Conservation (phyloP, 1,140 invertebrate genomes). For the Dreissena polymorpha region DNA sequence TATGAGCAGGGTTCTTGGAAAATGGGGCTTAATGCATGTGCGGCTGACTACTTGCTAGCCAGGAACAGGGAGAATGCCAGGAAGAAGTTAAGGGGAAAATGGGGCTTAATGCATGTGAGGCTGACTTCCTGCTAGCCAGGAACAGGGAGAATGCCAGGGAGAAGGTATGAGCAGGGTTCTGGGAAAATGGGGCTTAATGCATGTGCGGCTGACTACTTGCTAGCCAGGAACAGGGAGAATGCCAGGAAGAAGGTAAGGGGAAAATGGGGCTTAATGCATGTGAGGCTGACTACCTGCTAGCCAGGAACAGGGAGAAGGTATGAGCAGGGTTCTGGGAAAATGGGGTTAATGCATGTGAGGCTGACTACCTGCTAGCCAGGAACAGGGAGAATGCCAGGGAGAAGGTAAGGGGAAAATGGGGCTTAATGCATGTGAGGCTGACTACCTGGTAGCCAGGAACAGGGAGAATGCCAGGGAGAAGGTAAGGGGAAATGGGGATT, state of each 20-base stretch:
- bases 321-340: slow-evolving; percentile 62
- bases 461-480: slow-evolving; percentile 64
- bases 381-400: slow-evolving; percentile 64
- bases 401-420: slow-evolving; percentile 57
- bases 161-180: too few relatives aligned
- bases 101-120: slow-evolving; percentile 45
- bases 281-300: slow-evolving; percentile 61
- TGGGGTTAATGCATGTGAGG: slow-evolving; percentile 45
- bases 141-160: slow-evolving; percentile 64
- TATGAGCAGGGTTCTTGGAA: too few relatives aligned
- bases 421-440: slow-evolving; percentile 50
- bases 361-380: slow-evolving; percentile 55
- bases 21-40: slow-evolving; percentile 20
- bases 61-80: slow-evolving; percentile 61
- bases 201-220: slow-evolving; percentile 57
- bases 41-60: slow-evolving; percentile 58
- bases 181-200: not conserved
- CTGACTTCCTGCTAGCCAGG: slow-evolving; percentile 55
- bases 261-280: not conserved
- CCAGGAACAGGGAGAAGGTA: slow-evolving; percentile 58
- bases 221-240: slow-evolving; percentile 58
- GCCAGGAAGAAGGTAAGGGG: slow-evolving; percentile 66
- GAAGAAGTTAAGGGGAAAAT: slow-evolving; percentile 61
- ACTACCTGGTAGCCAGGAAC: slow-evolving; percentile 56
- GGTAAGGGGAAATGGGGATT: slow-evolving; percentile 50